Evolutionary conservation across 2,113 vertebrate species (phyloP).

Genomic region (Phainopepla nitens): DNA sequence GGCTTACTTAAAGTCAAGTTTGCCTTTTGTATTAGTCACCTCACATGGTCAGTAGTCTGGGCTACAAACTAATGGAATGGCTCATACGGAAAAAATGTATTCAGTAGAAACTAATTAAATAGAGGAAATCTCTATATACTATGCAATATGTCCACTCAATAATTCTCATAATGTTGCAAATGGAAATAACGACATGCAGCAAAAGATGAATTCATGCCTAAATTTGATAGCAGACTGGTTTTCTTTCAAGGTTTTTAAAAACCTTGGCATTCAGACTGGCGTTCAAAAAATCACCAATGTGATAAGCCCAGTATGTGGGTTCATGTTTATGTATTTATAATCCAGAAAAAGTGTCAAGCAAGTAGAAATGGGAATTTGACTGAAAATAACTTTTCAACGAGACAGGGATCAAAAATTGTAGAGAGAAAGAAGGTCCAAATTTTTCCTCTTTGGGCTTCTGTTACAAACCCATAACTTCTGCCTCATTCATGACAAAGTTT

Average conservation of each 20-base stretch:
- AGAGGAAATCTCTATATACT: background rate
- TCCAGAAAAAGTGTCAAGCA: background rate
- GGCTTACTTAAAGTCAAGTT: background rate
- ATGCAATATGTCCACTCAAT: background rate
- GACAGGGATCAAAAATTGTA: background rate
- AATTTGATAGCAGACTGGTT: background rate
- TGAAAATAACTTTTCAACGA: background rate
- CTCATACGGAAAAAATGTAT: background rate
- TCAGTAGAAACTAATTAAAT: background rate
- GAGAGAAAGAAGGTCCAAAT: background rate
- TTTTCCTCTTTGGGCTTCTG: background rate
- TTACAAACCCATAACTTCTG: background rate
- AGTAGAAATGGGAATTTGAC: background rate
- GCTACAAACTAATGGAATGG: background rate
- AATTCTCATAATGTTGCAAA: background rate
- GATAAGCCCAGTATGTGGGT: background rate
- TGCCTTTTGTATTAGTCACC: background rate
- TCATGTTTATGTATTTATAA: background rate
- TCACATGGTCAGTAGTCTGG: background rate
- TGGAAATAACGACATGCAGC: background rate
- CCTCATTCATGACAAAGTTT: background rate
- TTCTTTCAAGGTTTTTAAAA: background rate
- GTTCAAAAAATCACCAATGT: background rate
- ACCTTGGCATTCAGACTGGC: background rate
- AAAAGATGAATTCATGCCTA: background rate